Base-by-base conservation (phyloP, 1,140 invertebrate genomes). In the Nasonia vitripennis region DNA sequence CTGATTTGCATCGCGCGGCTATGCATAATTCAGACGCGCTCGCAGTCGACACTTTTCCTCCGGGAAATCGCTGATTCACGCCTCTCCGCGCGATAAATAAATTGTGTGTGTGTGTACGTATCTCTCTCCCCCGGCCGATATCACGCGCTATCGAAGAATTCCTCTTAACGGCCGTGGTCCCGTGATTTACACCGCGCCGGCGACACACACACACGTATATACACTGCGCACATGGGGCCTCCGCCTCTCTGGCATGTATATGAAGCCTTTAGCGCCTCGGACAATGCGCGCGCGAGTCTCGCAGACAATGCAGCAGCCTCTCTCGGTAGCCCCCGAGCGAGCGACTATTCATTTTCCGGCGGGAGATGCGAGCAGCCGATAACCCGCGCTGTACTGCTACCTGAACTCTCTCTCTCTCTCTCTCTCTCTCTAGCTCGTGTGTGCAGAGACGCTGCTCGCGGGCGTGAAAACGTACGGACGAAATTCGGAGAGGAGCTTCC, bases 231-330 rank as follows among this genome's bases (percentile, higher is more conserved):
- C 34, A 37, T 37, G 12, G 6, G 41, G 78, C 34, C 62, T 62
- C 55, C 55, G 55, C 55, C 55, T 62, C 55, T 51, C 48, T 62
- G 88, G 88, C 89, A 87, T 89, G 86, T 89, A 88, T 90, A 89
- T 89, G 88, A 89, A 89, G 89, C 88, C 89, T 90, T 90, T 89
- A 89, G 87, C 89, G 88, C 89, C 89, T 89, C 55, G 86, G 88
- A 90, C 88, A 89, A 89, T 88, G 88, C 87, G 71, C 10, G 74
- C 55, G 55, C 20, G 55, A 62, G 55, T 62, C 55, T 62, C 55
- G 17, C 55, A 62, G 55, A 62, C 55, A 62, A 62, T 62, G 55
- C 55, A 62, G 55, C 55, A 6, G 81, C 11, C 14, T 12, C 78
- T 27, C n/a, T 67, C n/a, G 20, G 37, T 73, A 81, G 68, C 80